Conservation (phyloP, 2,113 vertebrate genomes). For the Indicator maculatus region DNA sequence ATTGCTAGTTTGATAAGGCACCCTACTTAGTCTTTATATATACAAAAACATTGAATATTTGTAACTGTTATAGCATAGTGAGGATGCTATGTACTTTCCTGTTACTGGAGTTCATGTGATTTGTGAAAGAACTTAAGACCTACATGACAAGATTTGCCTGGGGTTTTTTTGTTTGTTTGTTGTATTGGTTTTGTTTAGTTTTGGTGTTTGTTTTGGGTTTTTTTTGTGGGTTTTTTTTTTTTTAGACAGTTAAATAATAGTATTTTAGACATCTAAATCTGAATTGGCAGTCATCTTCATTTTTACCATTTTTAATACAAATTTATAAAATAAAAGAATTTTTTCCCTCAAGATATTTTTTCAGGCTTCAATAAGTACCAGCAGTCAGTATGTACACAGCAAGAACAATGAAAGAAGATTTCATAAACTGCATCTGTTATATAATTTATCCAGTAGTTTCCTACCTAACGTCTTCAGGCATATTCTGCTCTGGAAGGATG, state of each 20-base stretch:
- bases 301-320: neutral
- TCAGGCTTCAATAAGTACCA: neutral
- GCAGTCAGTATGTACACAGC: neutral
- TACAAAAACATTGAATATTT: neutral
- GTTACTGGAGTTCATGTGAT: neutral
- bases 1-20: neutral
- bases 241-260: neutral
- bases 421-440: neutral
- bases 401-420: neutral
- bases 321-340: neutral
- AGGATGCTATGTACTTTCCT: neutral
- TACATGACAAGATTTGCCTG: neutral
- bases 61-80: neutral
- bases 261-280: neutral
- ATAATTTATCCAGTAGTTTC: neutral
- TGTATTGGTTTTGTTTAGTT: too few species aligned
- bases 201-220: too few species aligned
- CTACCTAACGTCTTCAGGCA: neutral
- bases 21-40: neutral
- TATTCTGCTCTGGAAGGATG: neutral
- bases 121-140: neutral
- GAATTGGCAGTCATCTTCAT: neutral
- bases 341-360: neutral
- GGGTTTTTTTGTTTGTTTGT: too few species aligned
- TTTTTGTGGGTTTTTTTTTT: too few species aligned